Base-by-base conservation (phyloP, 2,113 vertebrate genomes). In the Cololabis saira region DNA sequence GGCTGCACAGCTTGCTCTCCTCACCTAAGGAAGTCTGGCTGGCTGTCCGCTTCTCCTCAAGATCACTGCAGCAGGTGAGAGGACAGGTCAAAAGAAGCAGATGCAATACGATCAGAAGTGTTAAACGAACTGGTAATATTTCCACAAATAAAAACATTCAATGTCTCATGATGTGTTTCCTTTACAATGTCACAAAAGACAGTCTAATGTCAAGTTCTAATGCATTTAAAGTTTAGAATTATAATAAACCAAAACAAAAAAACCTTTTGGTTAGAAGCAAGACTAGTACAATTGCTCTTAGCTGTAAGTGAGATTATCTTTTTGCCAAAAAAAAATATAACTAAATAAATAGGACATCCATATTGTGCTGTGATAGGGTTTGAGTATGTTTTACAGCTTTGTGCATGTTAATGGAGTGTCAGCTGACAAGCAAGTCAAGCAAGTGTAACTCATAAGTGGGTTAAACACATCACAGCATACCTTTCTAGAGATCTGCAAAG, bases 401-500 rank as follows among this genome's bases (percentile, higher is more conserved):
- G 7, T 47, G 7, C n/a, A 17, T 47, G n/a, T 37, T 9, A 37
- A 37, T 37, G 33, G 10, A 11, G 33, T 7, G 33, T 37, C 45
- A 18, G 1, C 8, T 11, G 10, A 17, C 10, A 47, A 55, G 41
- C 59, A 48, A 45, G 16, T 24, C 24, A 76, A n/a, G 33, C 17
- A 27, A 53, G 54, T 5, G 17, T 49, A 6, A 61, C 45, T 53
- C 62, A 67, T 5, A 61, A 61, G 18, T 61, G 52, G 24, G 43
- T 72, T 70, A 67, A 57, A 71, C 64, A 65, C 44, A 69, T 51
- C 47, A 66, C 76, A 74, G 80, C 96, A 93, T 97, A 97, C 96
- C 96, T 97, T 90, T 97, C 95, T 89, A 97, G 89, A 83, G 96
- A 97, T 91, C 96, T 97, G 95, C 61, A 89, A 88, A 89, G 88